Percentiles rank a stretch among this genome's conserved stretches.
phyloP scores from a whole-genome alignment of 1,140 invertebrate genomes.

The Potamilus streckersoni region DNA sequence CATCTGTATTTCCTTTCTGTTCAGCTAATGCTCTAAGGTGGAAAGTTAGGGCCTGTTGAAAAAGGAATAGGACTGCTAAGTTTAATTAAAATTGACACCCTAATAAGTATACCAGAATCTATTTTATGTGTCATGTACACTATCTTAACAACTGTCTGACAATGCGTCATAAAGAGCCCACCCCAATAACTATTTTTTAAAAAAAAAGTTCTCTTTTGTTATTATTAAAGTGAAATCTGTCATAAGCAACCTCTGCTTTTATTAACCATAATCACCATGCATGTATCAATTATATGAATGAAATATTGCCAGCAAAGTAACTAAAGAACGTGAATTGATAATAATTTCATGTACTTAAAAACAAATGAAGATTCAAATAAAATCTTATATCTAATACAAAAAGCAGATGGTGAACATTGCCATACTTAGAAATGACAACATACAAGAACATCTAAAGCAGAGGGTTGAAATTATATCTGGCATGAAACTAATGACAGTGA shows the following conservation, averaged over 20 bases:
- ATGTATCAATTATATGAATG: too few relatives aligned
- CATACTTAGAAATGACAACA: too few relatives aligned
- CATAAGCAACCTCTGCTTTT: too few relatives aligned
- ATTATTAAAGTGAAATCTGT: too few relatives aligned
- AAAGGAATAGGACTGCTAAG: background rate
- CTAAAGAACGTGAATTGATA: background rate
- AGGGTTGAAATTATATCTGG: background rate
- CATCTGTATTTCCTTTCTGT: background rate
- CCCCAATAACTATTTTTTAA: background rate
- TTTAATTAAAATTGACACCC: background rate
- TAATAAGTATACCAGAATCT: background rate
- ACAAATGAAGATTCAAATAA: too few relatives aligned
- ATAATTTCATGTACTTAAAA: background rate
- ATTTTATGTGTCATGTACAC: background rate
- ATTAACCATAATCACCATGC: too few relatives aligned
- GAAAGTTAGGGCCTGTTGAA: constrained; percentile 21
- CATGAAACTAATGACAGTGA: background rate
- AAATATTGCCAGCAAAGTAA: too few relatives aligned
- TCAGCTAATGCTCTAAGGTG: constrained; percentile 15
- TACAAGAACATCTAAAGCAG: too few relatives aligned
- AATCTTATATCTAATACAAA: too few relatives aligned
- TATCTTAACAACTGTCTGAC: too few relatives aligned
- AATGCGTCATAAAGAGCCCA: background rate
- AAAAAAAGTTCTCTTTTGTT: background rate
- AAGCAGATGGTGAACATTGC: too few relatives aligned